phyloP scores from a whole-genome alignment of 2,888 invertebrate species.

The Eupithecia subfuscata region DNA sequence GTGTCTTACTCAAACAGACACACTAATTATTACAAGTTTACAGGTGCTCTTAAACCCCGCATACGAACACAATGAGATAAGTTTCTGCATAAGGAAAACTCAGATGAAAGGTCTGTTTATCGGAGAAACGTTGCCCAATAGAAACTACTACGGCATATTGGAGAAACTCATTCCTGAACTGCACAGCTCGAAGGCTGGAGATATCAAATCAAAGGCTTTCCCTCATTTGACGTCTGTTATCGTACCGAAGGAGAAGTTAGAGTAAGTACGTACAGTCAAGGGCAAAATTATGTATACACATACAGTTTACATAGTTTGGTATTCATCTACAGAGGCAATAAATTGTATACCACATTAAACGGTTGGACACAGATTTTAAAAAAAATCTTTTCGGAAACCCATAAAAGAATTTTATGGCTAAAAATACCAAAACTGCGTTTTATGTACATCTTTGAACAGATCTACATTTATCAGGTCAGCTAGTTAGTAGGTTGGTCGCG shows the following conservation, averaged over 20 bases:
- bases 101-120: slow-evolving; percentile 87
- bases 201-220: slow-evolving; percentile 71
- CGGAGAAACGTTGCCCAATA: slow-evolving; percentile 85
- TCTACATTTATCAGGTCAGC: too few species aligned
- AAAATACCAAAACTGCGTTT: too few species aligned
- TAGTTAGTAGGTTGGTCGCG: too few species aligned
- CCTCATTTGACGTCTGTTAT: slow-evolving; percentile 84
- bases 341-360: too few species aligned
- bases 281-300: too few species aligned
- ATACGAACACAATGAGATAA: slow-evolving; percentile 88
- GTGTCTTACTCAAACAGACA: neutral
- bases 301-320: too few species aligned
- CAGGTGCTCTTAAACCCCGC: slow-evolving; percentile 92
- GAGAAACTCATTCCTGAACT: slow-evolving; percentile 85
- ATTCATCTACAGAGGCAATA: too few species aligned
- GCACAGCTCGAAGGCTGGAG: slow-evolving; percentile 68
- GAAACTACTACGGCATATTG: slow-evolving; percentile 87
- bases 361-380: too few species aligned
- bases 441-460: too few species aligned
- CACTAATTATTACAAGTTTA: slow-evolving; percentile 37
- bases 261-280: slow-evolving; percentile 80
- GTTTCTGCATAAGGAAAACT: slow-evolving; percentile 89
- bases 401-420: too few species aligned
- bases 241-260: slow-evolving; percentile 75
- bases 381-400: too few species aligned